A percentile compares a stretch with the other conserved stretches of the same genome.
Evolutionary conservation across 2,797 vertebrate genomes (phyloP).

Genomic region (Botia kubotai): DNA sequence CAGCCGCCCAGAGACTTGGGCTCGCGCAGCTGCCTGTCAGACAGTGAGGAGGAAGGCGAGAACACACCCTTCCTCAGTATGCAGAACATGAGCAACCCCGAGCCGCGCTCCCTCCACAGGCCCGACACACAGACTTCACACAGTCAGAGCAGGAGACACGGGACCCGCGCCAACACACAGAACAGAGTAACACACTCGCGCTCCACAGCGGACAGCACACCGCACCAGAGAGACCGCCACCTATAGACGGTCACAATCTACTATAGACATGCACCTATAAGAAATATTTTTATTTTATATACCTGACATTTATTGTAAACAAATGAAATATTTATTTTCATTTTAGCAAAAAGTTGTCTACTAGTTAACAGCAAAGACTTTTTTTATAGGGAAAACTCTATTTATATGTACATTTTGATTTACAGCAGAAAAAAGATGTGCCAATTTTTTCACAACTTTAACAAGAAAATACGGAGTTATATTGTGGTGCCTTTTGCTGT

Average conservation of each 20-base stretch:
- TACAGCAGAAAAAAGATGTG: slow-evolving; percentile 97
- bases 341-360: slow-evolving; percentile 99
- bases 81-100: slow-evolving; percentile 89
- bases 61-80: slow-evolving; percentile 96
- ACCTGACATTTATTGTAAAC: slow-evolving; percentile 98
- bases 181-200: slow-evolving; percentile 84
- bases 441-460: slow-evolving; percentile 98
- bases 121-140: slow-evolving; percentile 94
- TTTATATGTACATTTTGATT: slow-evolving; percentile 99
- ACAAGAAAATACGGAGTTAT: slow-evolving; percentile 89
- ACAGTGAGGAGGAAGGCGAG: slow-evolving; percentile 89
- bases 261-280: slow-evolving; percentile 89
- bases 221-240: slow-evolving; percentile 79
- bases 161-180: slow-evolving; percentile 79
- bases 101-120: slow-evolving; percentile 87
- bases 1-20: slow-evolving; percentile 90
- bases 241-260: slow-evolving; percentile 70
- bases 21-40: slow-evolving; percentile 90
- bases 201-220: slow-evolving; percentile 87
- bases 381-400: slow-evolving; percentile 99
- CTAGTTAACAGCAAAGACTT: slow-evolving; percentile 99
- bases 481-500: slow-evolving; percentile 99
- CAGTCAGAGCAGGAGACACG: slow-evolving; percentile 84
- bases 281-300: slow-evolving; percentile 99
- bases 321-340: slow-evolving; percentile 99